These are phyloP conservation scores for Hoplodrina ambigua DNA, from an alignment of 2,888 invertebrate species.

Conservation along the genomic window DNA sequence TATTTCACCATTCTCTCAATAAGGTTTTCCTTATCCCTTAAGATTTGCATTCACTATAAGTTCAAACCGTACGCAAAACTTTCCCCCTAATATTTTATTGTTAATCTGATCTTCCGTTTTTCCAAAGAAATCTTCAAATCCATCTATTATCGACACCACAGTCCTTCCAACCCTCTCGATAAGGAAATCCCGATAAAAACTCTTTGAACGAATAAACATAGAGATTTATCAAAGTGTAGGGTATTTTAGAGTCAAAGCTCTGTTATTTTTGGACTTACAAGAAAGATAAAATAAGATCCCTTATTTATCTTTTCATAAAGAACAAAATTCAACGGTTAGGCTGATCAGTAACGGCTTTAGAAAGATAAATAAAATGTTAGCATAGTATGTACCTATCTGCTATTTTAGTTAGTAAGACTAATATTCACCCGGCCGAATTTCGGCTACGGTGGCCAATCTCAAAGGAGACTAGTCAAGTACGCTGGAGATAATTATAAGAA, in stretches of 20 bases:
- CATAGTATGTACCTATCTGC: neutral
- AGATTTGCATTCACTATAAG: neutral
- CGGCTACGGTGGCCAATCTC: too few species aligned
- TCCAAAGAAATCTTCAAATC: constrained; percentile 25
- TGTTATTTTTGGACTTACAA: constrained; percentile 14
- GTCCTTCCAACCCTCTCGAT: constrained; percentile 50
- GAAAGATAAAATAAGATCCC: neutral
- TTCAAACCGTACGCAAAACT: constrained; percentile 20
- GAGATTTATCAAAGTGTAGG: constrained; percentile 35
- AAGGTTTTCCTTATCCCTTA: neutral
- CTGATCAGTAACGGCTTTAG: neutral
- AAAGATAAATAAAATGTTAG: neutral
- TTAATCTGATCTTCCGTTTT: constrained; percentile 31
- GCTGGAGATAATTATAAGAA: too few species aligned
- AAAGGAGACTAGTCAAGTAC: too few species aligned
- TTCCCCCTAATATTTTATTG: constrained; percentile 41
- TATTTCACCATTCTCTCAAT: neutral
- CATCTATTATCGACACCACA: constrained; percentile 47
- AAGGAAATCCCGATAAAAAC: constrained; percentile 42
- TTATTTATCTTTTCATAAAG: neutral
- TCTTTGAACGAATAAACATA: constrained; percentile 46
- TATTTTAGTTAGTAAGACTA: too few species aligned
- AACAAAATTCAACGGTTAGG: too few species aligned
- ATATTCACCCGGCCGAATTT: too few species aligned
- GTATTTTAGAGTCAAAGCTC: constrained; percentile 27